A percentile compares a stretch with the other conserved stretches of the same genome.
These are phyloP conservation scores for Acanthosoma haemorrhoidale DNA, from an alignment of 2,888 invertebrate genomes.

Conservation along the genomic window DNA sequence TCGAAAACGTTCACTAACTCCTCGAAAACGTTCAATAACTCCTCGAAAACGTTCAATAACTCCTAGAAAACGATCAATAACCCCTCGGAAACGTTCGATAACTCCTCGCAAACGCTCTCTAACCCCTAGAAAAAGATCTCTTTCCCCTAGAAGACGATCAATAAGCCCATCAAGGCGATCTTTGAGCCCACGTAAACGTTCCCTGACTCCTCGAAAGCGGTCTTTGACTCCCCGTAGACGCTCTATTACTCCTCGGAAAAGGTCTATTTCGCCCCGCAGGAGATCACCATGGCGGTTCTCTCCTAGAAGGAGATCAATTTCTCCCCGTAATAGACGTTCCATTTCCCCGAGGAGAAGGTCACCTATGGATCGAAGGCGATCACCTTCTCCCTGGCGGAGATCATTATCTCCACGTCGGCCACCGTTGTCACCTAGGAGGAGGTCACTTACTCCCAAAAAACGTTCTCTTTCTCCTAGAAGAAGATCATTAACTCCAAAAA, in stretches of 20 bases:
- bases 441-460: constrained; percentile 25
- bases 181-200: constrained; percentile 14
- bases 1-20: not conserved
- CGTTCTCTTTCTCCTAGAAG: not conserved
- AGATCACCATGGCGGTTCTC: constrained; percentile 4
- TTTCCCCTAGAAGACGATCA: not conserved
- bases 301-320: constrained; percentile 28
- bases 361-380: constrained; percentile 11
- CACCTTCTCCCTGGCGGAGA: not conserved
- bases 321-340: constrained; percentile 27
- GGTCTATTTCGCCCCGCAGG: constrained; percentile 15
- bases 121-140: constrained; percentile 13
- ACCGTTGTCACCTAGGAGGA: constrained; percentile 19
- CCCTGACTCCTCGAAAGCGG: constrained; percentile 19
- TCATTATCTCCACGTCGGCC: constrained; percentile 1
- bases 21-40: constrained; percentile 1
- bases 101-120: not conserved
- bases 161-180: constrained; percentile 25
- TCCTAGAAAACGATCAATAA: not conserved
- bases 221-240: constrained; percentile 20
- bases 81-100: constrained; percentile 1
- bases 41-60: not conserved
- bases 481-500: constrained; percentile 26
- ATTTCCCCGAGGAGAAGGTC: constrained; percentile 21
- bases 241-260: constrained; percentile 9